Conservation (phyloP, 2,113 vertebrate genomes). For the Smithornis capensis region DNA sequence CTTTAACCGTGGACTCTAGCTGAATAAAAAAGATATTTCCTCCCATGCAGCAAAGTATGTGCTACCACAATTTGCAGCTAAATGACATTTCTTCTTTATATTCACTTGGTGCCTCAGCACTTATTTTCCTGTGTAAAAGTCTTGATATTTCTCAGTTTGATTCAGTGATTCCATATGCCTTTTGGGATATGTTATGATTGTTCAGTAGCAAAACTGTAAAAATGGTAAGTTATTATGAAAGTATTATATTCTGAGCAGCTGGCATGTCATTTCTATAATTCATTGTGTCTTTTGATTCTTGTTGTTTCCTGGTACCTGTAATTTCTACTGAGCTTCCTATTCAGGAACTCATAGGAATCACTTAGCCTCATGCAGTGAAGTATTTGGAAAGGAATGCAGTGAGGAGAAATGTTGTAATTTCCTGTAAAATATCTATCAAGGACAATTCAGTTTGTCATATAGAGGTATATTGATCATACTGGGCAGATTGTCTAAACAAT, state of each 20-base stretch:
- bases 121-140: conserved; percentile 27
- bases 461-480: background rate
- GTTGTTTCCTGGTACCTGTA: conserved; percentile 58
- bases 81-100: conserved; percentile 19
- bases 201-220: conserved; percentile 53
- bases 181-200: conserved; percentile 34
- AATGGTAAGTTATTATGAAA: conserved; percentile 44
- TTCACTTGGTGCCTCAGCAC: conserved; percentile 7
- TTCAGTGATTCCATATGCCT: conserved; percentile 32
- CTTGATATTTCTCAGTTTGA: conserved; percentile 40
- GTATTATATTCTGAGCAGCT: conserved; percentile 48
- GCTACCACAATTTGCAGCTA: conserved; percentile 2
- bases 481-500: background rate
- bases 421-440: conserved; percentile 36
- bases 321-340: conserved; percentile 58
- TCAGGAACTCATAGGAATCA: conserved; percentile 41
- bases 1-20: background rate
- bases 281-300: conserved; percentile 58
- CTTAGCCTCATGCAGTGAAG: conserved; percentile 48
- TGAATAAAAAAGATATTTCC: conserved; percentile 40
- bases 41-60: background rate
- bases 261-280: conserved; percentile 13
- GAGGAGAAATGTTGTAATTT: conserved; percentile 30
- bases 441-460: background rate
- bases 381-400: conserved; percentile 37